A percentile compares a stretch with the other conserved stretches of the same genome.
phyloP scores from a whole-genome alignment of 2,113 vertebrate species.

The Urocitellus parryii region DNA sequence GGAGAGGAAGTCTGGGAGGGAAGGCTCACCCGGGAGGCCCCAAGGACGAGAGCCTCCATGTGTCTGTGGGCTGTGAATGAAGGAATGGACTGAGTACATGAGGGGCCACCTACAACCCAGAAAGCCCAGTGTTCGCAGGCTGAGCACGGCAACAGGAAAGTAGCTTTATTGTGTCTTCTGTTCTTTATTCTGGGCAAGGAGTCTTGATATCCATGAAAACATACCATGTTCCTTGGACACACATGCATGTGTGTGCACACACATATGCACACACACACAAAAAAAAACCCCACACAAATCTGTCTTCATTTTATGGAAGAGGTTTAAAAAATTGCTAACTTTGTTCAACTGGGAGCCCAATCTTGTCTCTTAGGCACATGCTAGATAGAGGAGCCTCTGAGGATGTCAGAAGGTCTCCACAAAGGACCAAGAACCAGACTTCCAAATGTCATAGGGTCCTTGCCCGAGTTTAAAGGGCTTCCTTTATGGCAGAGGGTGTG shows the following conservation, averaged over 20 bases:
- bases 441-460: neutral
- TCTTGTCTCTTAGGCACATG: neutral
- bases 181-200: neutral
- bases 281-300: neutral
- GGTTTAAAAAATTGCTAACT: neutral
- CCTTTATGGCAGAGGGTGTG: neutral
- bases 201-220: neutral
- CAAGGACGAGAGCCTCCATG: neutral
- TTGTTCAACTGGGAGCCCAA: neutral
- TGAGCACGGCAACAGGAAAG: neutral
- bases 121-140: neutral
- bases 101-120: neutral
- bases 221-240: neutral
- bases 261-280: no score
- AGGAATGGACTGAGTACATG: neutral
- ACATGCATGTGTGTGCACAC: neutral
- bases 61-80: neutral
- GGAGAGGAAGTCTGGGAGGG: neutral
- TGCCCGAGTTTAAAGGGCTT: neutral
- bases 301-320: neutral
- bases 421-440: neutral
- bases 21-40: neutral
- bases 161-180: neutral
- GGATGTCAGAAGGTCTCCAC: neutral
- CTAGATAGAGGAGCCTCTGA: neutral